phyloP scores from a whole-genome alignment of 2,113 vertebrate species.

The Electrona antarctica region DNA sequence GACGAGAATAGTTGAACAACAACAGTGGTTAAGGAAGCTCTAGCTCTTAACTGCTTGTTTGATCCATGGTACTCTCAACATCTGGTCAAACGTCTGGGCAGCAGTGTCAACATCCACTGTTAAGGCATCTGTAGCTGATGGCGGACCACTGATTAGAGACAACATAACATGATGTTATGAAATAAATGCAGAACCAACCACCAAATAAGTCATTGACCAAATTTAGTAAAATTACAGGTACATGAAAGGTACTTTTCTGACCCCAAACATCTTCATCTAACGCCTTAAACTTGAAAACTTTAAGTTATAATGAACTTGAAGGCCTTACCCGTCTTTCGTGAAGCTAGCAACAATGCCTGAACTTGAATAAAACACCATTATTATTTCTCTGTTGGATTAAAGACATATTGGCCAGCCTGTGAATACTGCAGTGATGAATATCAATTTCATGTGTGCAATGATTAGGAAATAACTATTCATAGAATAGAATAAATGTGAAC shows the following conservation, averaged over 20 bases:
- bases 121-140: slow-evolving; percentile 33
- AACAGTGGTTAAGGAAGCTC: too few species aligned
- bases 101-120: slow-evolving; percentile 70
- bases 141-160: slow-evolving; percentile 33
- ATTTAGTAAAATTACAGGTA: background rate
- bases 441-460: background rate
- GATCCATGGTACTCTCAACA: slow-evolving; percentile 67
- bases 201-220: background rate
- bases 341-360: slow-evolving; percentile 76
- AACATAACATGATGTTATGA: background rate
- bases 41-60: slow-evolving; percentile 59
- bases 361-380: slow-evolving; percentile 58
- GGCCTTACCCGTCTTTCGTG: slow-evolving; percentile 63
- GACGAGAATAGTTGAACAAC: too few species aligned
- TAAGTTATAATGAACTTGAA: background rate
- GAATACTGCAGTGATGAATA: background rate
- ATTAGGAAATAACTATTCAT: background rate
- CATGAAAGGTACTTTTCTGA: background rate
- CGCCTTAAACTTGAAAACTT: background rate
- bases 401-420: background rate
- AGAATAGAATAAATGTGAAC: slow-evolving; percentile 28
- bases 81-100: slow-evolving; percentile 53
- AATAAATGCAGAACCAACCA: background rate
- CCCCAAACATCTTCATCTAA: background rate
- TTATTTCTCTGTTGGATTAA: slow-evolving; percentile 64